Evolutionary conservation across 2,113 vertebrate genomes (phyloP).

Genomic region (Acanthisitta chloris): DNA sequence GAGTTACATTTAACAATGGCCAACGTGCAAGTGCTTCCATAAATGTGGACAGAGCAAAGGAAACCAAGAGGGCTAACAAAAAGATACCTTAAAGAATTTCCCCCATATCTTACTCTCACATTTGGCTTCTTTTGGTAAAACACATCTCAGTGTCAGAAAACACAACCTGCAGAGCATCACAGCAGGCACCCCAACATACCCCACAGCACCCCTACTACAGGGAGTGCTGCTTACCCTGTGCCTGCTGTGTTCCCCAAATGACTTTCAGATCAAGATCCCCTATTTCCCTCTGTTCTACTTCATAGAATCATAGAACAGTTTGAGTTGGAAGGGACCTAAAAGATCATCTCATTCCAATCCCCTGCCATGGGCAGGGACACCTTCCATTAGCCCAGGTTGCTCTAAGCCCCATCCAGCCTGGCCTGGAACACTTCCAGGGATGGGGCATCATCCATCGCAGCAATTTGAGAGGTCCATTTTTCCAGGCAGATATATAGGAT

Average conservation of each 20-base stretch:
- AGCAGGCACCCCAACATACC: no score
- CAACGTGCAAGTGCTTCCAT: background rate
- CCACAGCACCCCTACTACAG: background rate
- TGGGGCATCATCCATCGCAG: background rate
- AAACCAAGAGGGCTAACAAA: background rate
- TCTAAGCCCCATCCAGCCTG: background rate
- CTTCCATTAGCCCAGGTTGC: background rate
- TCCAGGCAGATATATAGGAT: background rate
- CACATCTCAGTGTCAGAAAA: fast-evolving
- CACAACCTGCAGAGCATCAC: background rate
- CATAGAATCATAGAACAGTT: background rate
- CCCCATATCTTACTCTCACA: background rate
- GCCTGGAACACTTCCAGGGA: background rate
- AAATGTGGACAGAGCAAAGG: background rate
- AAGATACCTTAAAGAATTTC: background rate
- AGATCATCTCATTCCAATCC: background rate
- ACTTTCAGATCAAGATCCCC: background rate
- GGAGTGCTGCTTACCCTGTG: background rate
- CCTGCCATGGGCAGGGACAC: background rate
- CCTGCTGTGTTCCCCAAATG: fast-evolving
- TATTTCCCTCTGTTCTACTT: background rate
- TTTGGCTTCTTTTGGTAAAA: background rate
- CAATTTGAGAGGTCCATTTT: background rate
- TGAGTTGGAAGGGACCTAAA: background rate
- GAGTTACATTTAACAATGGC: background rate